Base-by-base conservation (phyloP, 2,797 vertebrate species). In the Megaceryle alcyon region DNA sequence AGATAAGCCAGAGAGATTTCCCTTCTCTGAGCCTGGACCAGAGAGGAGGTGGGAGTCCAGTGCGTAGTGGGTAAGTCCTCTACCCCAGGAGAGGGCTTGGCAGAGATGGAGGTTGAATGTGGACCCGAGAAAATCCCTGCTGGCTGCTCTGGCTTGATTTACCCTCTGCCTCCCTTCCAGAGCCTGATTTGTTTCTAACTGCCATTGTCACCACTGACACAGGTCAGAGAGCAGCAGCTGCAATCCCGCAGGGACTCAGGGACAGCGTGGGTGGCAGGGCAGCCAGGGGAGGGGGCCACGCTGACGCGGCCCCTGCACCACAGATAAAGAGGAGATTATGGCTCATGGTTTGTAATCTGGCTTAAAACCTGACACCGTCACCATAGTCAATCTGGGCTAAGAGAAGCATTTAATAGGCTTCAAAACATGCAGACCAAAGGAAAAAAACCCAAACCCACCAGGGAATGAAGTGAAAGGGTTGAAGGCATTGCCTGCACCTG, bases 381-480 rank as follows among this genome's bases (percentile, higher is more conserved):
- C 86, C 8, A 0, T 3, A 76, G 86, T 87, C 90, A 84, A 88
- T 96, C 92, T 75, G 88, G 94, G 83, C 94, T 88, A 88, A 94
- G 72, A 93, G 91, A 94, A 94, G 82, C 85, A 61, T 95, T 95
- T 96, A 96, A 96, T 94, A 90, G 88, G 95, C 91, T 90, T 90
- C 60, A 61, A 86, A 94, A 75, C 31, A 86, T 23, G 68, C 31
- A 64, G 54, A 54, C 17, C 43, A 90, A 86, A 54, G 78, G 56
- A 31, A 46, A 82, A 82, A 29, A 79, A 75, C 28, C 26, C 25
- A 11, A n/a, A 9, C 37, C 79, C 80, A 57, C 11, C 63, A 77
- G 49, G 5, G 65, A 87, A 59, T 1, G 10, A 64, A 75, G 43
- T 6, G 56, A 79, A 76, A 63, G 64, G 48, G 65, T 35, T 89